Percentiles rank a stretch among this genome's conserved stretches.
phyloP scores from a whole-genome alignment of 2,888 invertebrate species.

The Melolontha melolontha region DNA sequence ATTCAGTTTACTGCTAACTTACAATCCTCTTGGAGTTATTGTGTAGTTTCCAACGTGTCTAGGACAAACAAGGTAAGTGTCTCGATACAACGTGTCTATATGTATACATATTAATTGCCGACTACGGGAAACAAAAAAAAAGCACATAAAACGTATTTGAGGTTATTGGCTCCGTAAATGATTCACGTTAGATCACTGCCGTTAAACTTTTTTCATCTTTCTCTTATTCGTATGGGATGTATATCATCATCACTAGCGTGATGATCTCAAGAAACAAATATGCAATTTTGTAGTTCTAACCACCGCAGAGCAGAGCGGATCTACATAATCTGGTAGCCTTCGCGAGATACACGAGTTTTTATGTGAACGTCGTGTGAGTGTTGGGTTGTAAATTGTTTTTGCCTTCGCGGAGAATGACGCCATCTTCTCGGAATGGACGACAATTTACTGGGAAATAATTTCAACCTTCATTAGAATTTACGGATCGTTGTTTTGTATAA shows the following conservation, averaged over 20 bases:
- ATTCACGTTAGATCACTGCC: slow-evolving; percentile 31
- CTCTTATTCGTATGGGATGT: slow-evolving; percentile 1
- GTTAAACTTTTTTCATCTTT: slow-evolving; percentile 13
- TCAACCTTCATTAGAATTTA: slow-evolving; percentile 38
- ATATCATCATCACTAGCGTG: slow-evolving; percentile 26
- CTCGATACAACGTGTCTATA: slow-evolving; percentile 13
- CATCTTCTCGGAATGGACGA: slow-evolving; percentile 37
- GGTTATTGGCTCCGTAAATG: slow-evolving; percentile 34
- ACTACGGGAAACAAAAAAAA: slow-evolving; percentile 32
- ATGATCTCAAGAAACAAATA: slow-evolving; percentile 42
- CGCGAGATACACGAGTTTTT: slow-evolving; percentile 25
- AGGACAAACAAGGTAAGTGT: slow-evolving; percentile 30
- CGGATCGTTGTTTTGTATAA: slow-evolving; percentile 32
- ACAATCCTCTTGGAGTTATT: slow-evolving; percentile 15
- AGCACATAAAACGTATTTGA: slow-evolving; percentile 31
- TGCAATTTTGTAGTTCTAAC: slow-evolving; percentile 34
- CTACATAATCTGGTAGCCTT: slow-evolving; percentile 31
- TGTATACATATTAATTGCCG: slow-evolving; percentile 29
- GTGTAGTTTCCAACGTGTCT: slow-evolving; percentile 28
- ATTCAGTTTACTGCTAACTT: slow-evolving; percentile 21
- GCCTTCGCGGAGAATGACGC: slow-evolving; percentile 40
- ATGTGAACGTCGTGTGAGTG: slow-evolving; percentile 18
- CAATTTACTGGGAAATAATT: slow-evolving; percentile 40
- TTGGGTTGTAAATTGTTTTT: slow-evolving; percentile 38
- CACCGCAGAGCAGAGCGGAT: slow-evolving; percentile 27